phyloP scores from a whole-genome alignment of 2,797 vertebrate species.

The Lepilemur septentrionalis region DNA sequence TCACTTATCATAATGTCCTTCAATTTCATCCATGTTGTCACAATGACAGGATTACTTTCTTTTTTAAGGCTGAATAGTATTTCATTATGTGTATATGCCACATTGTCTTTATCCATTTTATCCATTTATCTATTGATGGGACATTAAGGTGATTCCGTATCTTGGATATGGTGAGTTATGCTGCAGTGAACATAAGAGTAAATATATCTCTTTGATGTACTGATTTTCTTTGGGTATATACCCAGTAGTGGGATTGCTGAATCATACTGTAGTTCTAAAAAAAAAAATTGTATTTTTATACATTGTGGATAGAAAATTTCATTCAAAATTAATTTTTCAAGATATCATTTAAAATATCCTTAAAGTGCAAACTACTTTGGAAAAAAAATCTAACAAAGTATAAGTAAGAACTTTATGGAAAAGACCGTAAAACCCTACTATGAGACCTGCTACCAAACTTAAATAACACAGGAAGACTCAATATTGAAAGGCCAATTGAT shows the following conservation, averaged over 20 bases:
- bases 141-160: neutral
- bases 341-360: neutral
- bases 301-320: neutral
- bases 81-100: too few species aligned
- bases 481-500: neutral
- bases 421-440: neutral
- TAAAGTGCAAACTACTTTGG: neutral
- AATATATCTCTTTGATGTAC: neutral
- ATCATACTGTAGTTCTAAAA: neutral
- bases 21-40: neutral
- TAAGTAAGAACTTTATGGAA: neutral
- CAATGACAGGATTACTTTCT: neutral
- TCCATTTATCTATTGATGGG: neutral
- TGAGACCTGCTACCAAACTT: neutral
- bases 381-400: neutral
- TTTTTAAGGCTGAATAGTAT: neutral
- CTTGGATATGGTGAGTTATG: neutral
- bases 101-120: neutral
- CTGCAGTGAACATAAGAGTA: neutral
- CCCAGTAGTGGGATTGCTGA: neutral
- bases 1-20: neutral
- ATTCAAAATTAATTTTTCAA: neutral
- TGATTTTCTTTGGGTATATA: neutral
- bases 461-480: neutral
- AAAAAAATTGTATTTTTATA: neutral